These are phyloP conservation scores for Sycophila sp. DNA, from an alignment of 1,140 invertebrate species.

Conservation along the genomic window DNA sequence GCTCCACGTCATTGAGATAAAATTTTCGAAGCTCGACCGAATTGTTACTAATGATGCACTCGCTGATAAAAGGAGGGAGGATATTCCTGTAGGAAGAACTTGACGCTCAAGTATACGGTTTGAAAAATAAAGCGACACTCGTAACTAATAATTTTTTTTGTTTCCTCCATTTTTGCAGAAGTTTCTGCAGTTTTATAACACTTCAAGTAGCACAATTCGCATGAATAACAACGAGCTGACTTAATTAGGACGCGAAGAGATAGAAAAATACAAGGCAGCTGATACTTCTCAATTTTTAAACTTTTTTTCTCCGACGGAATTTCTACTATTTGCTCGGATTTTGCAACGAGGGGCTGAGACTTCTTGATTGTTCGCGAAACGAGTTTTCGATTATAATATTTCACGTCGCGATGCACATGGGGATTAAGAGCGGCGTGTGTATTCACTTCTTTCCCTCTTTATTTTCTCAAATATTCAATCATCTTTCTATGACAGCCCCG, in stretches of 20 bases:
- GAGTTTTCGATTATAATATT: neutral
- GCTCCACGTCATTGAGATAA: too few species aligned
- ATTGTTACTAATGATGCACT: too few species aligned
- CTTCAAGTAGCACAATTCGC: neutral
- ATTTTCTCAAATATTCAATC: neutral
- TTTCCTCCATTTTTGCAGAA: neutral
- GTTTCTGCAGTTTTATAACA: neutral
- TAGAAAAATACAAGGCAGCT: neutral
- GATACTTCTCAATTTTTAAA: constrained; percentile 7
- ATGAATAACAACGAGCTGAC: constrained; percentile 6
- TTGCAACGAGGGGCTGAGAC: neutral
- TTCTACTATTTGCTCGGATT: neutral
- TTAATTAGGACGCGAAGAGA: constrained; percentile 1
- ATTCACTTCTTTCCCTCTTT: neutral
- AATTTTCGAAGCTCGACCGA: too few species aligned
- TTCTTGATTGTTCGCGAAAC: neutral
- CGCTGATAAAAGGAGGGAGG: too few species aligned
- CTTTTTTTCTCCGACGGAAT: neutral
- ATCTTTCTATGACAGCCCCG: neutral
- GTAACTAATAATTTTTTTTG: too few species aligned
- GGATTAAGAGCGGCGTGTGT: neutral
- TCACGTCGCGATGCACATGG: neutral
- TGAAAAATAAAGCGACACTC: too few species aligned
- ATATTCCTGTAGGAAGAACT: too few species aligned
- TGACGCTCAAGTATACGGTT: too few species aligned